These are phyloP conservation scores for Pecten maximus DNA, from an alignment of 2,888 invertebrate species.

Conservation along the genomic window DNA sequence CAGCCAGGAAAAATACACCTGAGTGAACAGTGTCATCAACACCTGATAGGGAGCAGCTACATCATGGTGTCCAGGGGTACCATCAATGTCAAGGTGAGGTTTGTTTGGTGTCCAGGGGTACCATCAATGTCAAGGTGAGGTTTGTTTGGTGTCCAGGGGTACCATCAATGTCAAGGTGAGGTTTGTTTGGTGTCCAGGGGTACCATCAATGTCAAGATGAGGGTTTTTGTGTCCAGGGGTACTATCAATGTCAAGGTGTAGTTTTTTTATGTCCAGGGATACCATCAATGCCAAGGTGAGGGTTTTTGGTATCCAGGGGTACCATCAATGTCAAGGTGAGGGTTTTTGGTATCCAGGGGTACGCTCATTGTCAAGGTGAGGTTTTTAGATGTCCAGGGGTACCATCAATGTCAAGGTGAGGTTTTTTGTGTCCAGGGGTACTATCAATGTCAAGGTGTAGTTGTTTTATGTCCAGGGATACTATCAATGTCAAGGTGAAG, in stretches of 20 bases:
- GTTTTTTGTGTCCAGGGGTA: too few species aligned
- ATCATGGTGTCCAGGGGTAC: slow-evolving; percentile 88
- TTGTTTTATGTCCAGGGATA: too few species aligned
- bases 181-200: background rate
- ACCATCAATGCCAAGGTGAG: slow-evolving; percentile 86
- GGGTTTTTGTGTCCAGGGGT: too few species aligned
- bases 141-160: slow-evolving; percentile 87
- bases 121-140: too few species aligned
- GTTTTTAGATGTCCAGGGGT: too few species aligned
- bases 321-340: too few species aligned
- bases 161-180: slow-evolving; percentile 90
- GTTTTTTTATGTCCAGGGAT: slow-evolving; percentile 86
- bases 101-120: background rate
- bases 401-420: too few species aligned
- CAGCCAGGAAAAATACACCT: slow-evolving; percentile 90
- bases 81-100: slow-evolving; percentile 90
- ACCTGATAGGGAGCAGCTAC: slow-evolving; percentile 88
- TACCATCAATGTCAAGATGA: too few species aligned
- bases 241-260: too few species aligned
- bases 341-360: background rate
- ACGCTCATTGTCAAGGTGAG: slow-evolving; percentile 88
- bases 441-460: too few species aligned
- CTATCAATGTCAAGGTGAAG: too few species aligned
- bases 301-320: too few species aligned
- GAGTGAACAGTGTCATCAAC: slow-evolving; percentile 88